Evolutionary conservation across 2,113 vertebrate genomes (phyloP).

Genomic region (Psephotus haematonotus): DNA sequence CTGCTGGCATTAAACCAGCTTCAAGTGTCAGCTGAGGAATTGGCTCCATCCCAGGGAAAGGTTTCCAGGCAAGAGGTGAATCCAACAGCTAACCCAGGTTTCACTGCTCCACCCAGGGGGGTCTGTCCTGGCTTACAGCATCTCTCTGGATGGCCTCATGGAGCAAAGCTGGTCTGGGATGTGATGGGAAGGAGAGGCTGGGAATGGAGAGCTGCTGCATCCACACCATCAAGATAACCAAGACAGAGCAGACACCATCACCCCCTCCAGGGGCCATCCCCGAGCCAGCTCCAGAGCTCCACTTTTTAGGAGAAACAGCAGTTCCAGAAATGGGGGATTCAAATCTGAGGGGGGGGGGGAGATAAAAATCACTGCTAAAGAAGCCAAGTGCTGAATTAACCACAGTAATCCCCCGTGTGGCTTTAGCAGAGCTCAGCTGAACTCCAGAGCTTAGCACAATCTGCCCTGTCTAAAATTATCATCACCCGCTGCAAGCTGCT

Average conservation of each 20-base stretch:
- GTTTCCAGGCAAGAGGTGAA: slow-evolving; percentile 3
- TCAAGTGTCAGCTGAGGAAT: background rate
- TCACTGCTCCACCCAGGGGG: background rate
- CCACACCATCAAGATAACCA: background rate
- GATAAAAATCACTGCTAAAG: slow-evolving; percentile 6
- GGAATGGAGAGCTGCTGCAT: background rate
- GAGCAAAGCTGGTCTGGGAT: background rate
- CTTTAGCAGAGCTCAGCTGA: slow-evolving; percentile 55
- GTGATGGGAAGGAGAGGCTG: background rate
- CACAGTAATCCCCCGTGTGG: slow-evolving; percentile 35
- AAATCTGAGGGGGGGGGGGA: background rate
- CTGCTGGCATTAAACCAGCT: background rate
- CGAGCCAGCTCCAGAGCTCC: background rate
- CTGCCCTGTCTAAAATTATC: slow-evolving; percentile 72
- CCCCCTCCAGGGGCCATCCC: background rate
- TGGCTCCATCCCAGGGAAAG: background rate
- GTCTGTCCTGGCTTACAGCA: background rate
- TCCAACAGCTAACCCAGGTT: background rate
- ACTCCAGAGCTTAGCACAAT: slow-evolving; percentile 62
- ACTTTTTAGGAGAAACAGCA: background rate
- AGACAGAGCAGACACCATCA: background rate
- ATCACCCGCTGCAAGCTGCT: background rate
- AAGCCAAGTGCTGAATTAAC: slow-evolving; percentile 54
- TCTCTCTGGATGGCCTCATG: rapidly evolving
- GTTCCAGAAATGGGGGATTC: background rate